These are phyloP conservation scores for Cotesia glomerata DNA, from an alignment of 1,140 invertebrate species.

Conservation along the genomic window DNA sequence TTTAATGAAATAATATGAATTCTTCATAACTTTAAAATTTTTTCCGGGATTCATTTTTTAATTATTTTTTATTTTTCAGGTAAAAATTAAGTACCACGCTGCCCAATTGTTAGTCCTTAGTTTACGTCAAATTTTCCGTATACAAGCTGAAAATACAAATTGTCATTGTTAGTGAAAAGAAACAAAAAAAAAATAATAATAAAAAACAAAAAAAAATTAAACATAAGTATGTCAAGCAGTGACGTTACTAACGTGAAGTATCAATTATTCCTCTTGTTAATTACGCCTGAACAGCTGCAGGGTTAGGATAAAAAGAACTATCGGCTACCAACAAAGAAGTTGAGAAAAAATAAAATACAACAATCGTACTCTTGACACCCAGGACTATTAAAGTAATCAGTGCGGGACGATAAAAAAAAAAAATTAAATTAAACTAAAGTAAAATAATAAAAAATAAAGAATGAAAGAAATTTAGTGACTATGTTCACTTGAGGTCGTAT, in stretches of 20 bases:
- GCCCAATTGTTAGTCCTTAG: conserved; percentile 61
- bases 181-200: conserved; percentile 34
- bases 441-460: neutral
- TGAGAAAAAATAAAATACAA: neutral
- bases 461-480: too few species aligned
- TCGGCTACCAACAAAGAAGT: conserved; percentile 21
- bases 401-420: neutral
- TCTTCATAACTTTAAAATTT: too few species aligned
- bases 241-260: conserved; percentile 54
- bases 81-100: conserved; percentile 56
- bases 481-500: neutral
- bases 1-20: too few species aligned
- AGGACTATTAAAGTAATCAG: conserved; percentile 8
- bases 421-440: conserved; percentile 2
- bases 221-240: conserved; percentile 32
- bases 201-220: conserved; percentile 35
- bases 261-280: conserved; percentile 43
- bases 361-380: conserved; percentile 8
- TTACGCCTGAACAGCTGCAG: conserved; percentile 35
- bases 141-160: conserved; percentile 49
- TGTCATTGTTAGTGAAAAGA: conserved; percentile 55
- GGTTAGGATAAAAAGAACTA: conserved; percentile 13
- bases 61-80: conserved; percentile 43
- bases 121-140: conserved; percentile 60
- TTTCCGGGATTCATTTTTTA: too few species aligned